Conservation (phyloP, 2,888 invertebrate genomes). For the Theodoxus fluviatilis region DNA sequence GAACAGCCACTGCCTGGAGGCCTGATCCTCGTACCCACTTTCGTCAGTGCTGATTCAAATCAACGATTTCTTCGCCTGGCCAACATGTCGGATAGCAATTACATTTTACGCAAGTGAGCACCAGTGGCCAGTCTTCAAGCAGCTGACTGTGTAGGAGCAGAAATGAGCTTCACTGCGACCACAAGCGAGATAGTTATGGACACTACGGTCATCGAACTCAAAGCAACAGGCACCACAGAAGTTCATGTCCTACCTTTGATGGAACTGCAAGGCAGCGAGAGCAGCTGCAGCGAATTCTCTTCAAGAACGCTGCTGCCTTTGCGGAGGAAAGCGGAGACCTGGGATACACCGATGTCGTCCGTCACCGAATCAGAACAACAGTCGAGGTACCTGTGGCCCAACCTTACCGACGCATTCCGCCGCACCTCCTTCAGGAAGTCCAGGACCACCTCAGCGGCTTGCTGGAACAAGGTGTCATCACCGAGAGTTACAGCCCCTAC, state of each 20-base stretch:
- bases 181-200: no score
- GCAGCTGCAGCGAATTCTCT: constrained; percentile 1
- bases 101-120: not conserved
- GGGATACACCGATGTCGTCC: constrained; percentile 12
- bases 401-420: not conserved
- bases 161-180: no score
- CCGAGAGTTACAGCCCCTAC: constrained; percentile 16
- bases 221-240: no score
- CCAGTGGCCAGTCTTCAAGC: constrained; percentile 7
- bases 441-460: constrained; percentile 14
- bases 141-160: not conserved
- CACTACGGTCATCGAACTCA: not conserved
- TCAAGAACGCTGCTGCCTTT: not conserved
- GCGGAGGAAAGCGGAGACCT: not conserved
- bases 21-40: constrained; percentile 9
- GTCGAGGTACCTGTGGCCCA: not conserved
- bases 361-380: not conserved
- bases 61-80: not conserved
- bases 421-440: constrained; percentile 5
- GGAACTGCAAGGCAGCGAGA: not conserved
- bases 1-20: not conserved
- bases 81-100: not conserved
- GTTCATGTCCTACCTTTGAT: constrained; percentile 16
- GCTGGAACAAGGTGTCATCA: not conserved
- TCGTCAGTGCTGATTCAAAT: not conserved